A percentile compares a stretch with the other conserved stretches of the same genome.
Conservation (phyloP, 2,888 invertebrate species). For the Harpalus rubripes region DNA sequence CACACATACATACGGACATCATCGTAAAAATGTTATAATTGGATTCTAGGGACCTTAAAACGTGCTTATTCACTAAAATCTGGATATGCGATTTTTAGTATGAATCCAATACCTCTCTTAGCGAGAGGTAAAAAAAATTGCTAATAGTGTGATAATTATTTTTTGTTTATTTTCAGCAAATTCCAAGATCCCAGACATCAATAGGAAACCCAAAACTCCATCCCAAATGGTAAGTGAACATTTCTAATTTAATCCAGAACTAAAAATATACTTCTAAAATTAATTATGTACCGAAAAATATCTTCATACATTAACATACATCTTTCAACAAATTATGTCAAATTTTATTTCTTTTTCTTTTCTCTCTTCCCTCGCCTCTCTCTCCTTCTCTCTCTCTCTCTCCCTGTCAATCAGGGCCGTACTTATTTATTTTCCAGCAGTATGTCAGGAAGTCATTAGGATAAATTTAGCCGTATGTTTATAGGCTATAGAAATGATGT, state of each 20-base stretch:
- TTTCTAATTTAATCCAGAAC: constrained; percentile 11
- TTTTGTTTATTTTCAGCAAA: constrained; percentile 80
- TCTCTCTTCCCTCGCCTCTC: neutral
- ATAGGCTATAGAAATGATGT: constrained; percentile 52
- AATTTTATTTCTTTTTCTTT: neutral
- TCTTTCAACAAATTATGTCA: constrained; percentile 59
- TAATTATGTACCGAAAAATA: constrained; percentile 11
- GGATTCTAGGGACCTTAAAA: no score
- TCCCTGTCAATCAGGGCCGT: constrained; percentile 60
- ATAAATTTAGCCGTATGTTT: constrained; percentile 50
- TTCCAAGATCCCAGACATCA: constrained; percentile 79
- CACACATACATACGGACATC: no score
- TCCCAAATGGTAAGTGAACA: constrained; percentile 92
- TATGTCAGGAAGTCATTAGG: constrained; percentile 62
- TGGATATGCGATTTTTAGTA: no score
- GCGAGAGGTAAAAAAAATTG: no score
- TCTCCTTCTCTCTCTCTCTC: neutral
- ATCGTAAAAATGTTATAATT: no score
- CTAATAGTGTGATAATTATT: neutral
- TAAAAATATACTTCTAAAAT: constrained; percentile 45
- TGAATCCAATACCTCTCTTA: no score
- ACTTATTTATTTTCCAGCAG: constrained; percentile 58
- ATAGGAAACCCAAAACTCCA: constrained; percentile 90
- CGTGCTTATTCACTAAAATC: no score
- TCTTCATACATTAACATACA: constrained; percentile 49